A percentile compares a stretch with the other conserved stretches of the same genome.
These are phyloP conservation scores for Lampropteryx suffumata DNA, from an alignment of 2,888 invertebrate genomes.

Conservation along the genomic window DNA sequence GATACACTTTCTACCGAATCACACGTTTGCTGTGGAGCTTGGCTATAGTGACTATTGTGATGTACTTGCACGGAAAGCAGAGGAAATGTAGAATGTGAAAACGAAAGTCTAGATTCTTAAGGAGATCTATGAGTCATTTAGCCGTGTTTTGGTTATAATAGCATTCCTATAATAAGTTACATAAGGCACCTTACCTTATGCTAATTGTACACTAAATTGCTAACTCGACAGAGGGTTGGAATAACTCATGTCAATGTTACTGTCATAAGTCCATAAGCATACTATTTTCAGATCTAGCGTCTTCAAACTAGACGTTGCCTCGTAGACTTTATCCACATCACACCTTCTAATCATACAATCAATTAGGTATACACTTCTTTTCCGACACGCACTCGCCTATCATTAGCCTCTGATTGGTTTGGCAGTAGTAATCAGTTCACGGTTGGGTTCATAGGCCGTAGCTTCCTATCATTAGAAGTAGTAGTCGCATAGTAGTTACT, in stretches of 20 bases:
- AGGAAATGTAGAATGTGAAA: conserved; percentile 18
- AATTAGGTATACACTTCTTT: conserved; percentile 13
- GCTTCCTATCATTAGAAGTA: conserved; percentile 27
- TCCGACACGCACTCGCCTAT: conserved; percentile 14
- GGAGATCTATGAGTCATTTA: no score
- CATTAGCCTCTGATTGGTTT: conserved; percentile 12
- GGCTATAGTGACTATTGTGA: neutral
- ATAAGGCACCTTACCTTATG: no score
- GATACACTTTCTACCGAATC: conserved; percentile 33
- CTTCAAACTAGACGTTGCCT: no score
- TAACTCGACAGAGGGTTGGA: no score
- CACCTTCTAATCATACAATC: conserved; percentile 15
- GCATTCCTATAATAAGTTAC: no score
- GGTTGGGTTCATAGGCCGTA: conserved; percentile 17
- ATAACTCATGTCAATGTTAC: no score
- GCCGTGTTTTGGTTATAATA: no score
- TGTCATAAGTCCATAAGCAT: no score
- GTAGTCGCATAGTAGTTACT: neutral
- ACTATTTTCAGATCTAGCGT: no score
- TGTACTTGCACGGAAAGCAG: conserved; percentile 4
- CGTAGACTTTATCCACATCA: neutral
- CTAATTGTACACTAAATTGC: no score
- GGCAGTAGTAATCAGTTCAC: conserved; percentile 8
- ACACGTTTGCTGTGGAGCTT: neutral
- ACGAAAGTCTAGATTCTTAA: conserved; percentile 16